Evolutionary conservation across 2,113 vertebrate species (phyloP), one percentile per base, ranked within the genome.

Genomic region (Aepyceros melampus): DNA sequence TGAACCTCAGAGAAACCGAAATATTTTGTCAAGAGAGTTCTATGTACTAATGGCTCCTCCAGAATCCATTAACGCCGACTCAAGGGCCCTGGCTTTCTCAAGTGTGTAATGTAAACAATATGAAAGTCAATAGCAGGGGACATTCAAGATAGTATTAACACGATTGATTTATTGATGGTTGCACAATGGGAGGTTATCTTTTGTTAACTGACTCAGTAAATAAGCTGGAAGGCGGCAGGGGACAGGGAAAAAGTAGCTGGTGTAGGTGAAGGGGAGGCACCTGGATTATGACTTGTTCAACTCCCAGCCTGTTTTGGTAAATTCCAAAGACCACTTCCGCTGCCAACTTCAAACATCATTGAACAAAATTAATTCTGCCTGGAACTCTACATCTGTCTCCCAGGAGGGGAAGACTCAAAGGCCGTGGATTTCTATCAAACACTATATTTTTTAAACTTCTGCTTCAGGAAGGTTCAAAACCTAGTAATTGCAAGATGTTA

Each of bases 91-190:
- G 98, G 89, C 94, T 99, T 98, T 98, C 98, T 98, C 98, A 98
- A 99, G 98, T 98, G 99, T 98, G 17, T 15, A 99, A 97, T 98
- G 99, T 99, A 98, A 99, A 99, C 98, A 99, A 98, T 98, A 99
- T 98, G 98, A 98, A 98, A 98, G 98, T 99, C 99, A 99, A 99
- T 98, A 99, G 98, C 92, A 96, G 98, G 98, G 98, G 98, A 99
- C 99, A 99, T 99, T 99, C 99, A 98, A 99, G 98, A 98, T 98
- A 99, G 98, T 99, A 99, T 98, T 99, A 99, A 98, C 98, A 98
- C 97, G 96, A 99, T 99, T 99, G 99, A 99, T 99, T 99, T 99
- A 99, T 99, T 99, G 99, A 98, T 98, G 98, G 99, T 99, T 99
- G 98, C 98, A 99, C 99, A 99, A 99, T 99, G 98, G 99, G 98